Evolutionary conservation across 2,797 vertebrate species (phyloP), one percentile per base, ranked within the genome.

Genomic region (Acridotheres tristis): DNA sequence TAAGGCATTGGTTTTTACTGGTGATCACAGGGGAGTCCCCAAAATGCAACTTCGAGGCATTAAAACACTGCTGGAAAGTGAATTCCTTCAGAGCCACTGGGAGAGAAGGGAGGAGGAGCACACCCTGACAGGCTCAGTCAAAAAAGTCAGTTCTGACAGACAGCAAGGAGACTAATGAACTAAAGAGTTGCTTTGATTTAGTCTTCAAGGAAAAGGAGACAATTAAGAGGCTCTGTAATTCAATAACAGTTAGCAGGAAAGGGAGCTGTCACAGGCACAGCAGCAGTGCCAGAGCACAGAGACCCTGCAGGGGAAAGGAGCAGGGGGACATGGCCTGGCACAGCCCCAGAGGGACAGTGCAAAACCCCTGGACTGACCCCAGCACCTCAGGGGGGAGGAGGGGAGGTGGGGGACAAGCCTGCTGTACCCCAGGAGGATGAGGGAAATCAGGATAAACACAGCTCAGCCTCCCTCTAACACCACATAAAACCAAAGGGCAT

Each of bases 171-270:
- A 74, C 87, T 94, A 90, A 84, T 93, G 73, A 89, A 88, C 71
- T 82, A 87, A 94, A 94, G 87, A 74, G 50, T 91, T 93, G 67
- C 90, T 95, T 94, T 96, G 96, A 95, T 95, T 96, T 89, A 94
- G 96, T 94, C 91, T 94, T 97, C 91, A 91, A 89, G 86, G 78
- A 71, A 94, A 95, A 92, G 67, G 58, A 95, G 94, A 88, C 94
- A 94, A 95, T 89, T 93, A 94, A 92, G 83, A 69, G 43, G 68
- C 23, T 86, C 72, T 79, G 88, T 89, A 93, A 94, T 89, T 89
- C 94, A 97, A 92, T 96, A 96, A 80, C 85, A 80, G 91, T 89
- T 90, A 97, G 77, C 83, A 88, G 73, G 67, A 84, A 65, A 84
- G 89, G 87, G 55, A 94, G 89, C 89, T 95, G 94, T 88, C 85